Evolutionary conservation across 92 coral and sea anemone genomes (phyloP), one percentile per base, ranked within the genome.

Genomic region (Chrysogorgia sp.): DNA sequence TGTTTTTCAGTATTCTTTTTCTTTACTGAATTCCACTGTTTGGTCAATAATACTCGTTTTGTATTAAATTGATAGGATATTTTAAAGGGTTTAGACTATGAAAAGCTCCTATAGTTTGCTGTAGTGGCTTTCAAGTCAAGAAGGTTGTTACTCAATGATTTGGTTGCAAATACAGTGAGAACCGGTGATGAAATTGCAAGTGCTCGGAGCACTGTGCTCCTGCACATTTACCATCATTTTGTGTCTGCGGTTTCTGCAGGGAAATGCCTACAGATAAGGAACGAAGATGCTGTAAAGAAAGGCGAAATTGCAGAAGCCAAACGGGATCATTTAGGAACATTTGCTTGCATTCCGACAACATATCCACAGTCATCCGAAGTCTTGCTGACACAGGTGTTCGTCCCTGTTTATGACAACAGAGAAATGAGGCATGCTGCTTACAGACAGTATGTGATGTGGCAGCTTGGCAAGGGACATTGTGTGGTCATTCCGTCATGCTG

Each of bases 371-470:
- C n/a, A 67, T 66, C 6, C 33, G 77, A 56, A 80, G 84, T 57
- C 84, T 80, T 2, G 84, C 84, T 31, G 77, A 80, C 40, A 80
- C 84, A 15, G 33, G 83, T 79, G 31, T 79, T 79, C n/a, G 64
- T 75, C 48, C 75, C 83, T 40, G 63, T 64, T 25, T 79, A 79
- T 63, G 75, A 79, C 59, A 63, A 79, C 45, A 58, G 74, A 15
- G 82, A 59, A 17, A 77, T 77, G 82, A 77, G 82, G 40, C 82
- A 77, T 77, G 82, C 82, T 59, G 82, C 74, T n/a, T 76, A 76
- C 41, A 24, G 81, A 20, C 82, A 77, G 41, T 77, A 77, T 77
- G 82, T 77, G 23, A 77, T 77, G 76, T 79, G 76, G 83, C 68
- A 79, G 43, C 64, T 30, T 19, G 84, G 84, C 28, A 63, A 33